Evolutionary conservation across 2,113 vertebrate species (phyloP), one percentile per base, ranked within the genome.

Genomic region (Misgurnus mizolepis): DNA sequence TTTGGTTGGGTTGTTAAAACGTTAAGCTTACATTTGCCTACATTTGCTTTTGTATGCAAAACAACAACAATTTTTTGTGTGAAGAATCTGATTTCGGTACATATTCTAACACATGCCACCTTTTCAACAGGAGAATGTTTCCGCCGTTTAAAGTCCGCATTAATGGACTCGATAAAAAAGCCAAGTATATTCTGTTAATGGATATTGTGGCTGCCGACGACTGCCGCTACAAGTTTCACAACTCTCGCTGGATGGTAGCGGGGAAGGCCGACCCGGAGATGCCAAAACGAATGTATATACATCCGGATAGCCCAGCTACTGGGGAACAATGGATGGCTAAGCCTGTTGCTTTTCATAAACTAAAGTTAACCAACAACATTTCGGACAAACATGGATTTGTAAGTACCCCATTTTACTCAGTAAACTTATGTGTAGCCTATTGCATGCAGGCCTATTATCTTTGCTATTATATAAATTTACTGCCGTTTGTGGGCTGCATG

Each of bases 291-390:
- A 99, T 99, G 97, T 98, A 99, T 86, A 98, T 99, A 87, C 97
- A 99, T 92, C 97, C 97, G 56, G 97, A 99, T 90, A 98, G 96
- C 85, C 97, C 97, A 0, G 97, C 97, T 88, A 98, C 97, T 0
- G 97, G 97, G 4, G 97, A 98, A 90, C 97, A 99, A 93, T 99
- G 97, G 97, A 98, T 99, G 97, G 97, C 97, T 85, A 99, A 99
- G 88, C 96, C 97, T 55, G 97, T 98, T 87, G 96, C 97, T 69
- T 99, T 98, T 86, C 97, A 99, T 88, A 99, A 99, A 85, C 96
- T 99, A 87, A 99, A 99, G 84, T 94, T 99, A 81, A 99, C 97
- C 87, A 99, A 99, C 93, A 99, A 99, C 90, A 99, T 99, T 87
- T 99, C 97, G 1, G 97, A 99, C 92, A 99, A 99, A 83, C 97